Conservation (phyloP, 53 echinoderm and acorn worm species). For the Hippasteria phrygiana region DNA sequence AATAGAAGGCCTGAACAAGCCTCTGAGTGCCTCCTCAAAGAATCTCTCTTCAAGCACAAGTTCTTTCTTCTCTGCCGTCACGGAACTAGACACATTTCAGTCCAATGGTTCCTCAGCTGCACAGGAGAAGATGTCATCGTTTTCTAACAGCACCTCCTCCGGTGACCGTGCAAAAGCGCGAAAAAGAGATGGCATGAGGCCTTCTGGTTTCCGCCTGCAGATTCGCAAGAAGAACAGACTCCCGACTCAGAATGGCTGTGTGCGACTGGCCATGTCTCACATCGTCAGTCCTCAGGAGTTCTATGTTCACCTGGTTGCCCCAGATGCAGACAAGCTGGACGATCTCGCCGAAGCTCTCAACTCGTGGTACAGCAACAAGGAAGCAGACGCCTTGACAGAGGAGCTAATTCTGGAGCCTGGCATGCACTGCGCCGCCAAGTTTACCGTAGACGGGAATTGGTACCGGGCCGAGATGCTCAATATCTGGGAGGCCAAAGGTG, state of each 20-base stretch:
- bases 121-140: too few species aligned
- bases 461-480: constrained; percentile 79
- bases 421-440: constrained; percentile 75
- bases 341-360: constrained; percentile 76
- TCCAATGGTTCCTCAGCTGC: neutral
- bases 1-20: constrained; percentile 19
- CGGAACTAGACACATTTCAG: constrained; percentile 21
- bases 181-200: neutral
- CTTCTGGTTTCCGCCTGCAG: neutral
- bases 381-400: constrained; percentile 1
- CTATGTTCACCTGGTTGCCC: constrained; percentile 81
- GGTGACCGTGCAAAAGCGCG: neutral
- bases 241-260: constrained; percentile 40
- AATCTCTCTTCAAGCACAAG: constrained; percentile 47
- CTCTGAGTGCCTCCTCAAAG: constrained; percentile 26
- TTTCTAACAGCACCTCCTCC: neutral
- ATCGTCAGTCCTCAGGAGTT: constrained; percentile 84
- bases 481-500: constrained; percentile 2
- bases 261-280: constrained; percentile 83
- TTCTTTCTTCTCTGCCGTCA: constrained; percentile 37
- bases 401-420: constrained; percentile 29
- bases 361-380: constrained; percentile 47
- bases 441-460: constrained; percentile 74
- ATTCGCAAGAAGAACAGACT: constrained; percentile 22
- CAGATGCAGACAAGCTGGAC: constrained; percentile 77